A percentile compares a stretch with the other conserved stretches of the same genome.
These are phyloP conservation scores for Lepidurus arcticus DNA, from an alignment of 1,140 invertebrate species.

Conservation along the genomic window DNA sequence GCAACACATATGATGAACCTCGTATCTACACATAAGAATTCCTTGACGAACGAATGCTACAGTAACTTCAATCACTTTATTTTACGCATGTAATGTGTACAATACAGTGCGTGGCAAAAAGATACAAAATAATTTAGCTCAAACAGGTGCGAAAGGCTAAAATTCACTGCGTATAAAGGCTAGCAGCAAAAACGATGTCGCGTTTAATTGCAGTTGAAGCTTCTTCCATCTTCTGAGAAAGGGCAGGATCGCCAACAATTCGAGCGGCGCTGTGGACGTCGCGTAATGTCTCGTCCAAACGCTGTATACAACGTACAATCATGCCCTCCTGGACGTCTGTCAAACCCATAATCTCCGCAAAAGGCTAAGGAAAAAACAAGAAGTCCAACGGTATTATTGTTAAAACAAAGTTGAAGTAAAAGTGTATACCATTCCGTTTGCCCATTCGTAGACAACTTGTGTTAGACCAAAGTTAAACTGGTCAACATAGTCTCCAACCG, in stretches of 20 bases:
- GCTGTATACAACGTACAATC: slow-evolving; percentile 94
- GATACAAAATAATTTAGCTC: neutral
- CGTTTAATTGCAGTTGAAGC: slow-evolving; percentile 87
- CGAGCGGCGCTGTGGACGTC: slow-evolving; percentile 89
- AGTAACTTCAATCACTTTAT: no score
- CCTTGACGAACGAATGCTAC: no score
- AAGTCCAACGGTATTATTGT: neutral
- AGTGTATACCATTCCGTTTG: slow-evolving; percentile 63
- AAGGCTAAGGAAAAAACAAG: slow-evolving; percentile 57
- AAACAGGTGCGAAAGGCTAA: neutral
- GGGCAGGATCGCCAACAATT: slow-evolving; percentile 83
- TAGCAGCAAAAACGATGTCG: slow-evolving; percentile 97
- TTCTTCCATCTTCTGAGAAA: slow-evolving; percentile 92
- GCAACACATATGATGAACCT: no score
- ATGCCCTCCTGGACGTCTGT: slow-evolving; percentile 97
- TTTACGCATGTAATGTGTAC: no score
- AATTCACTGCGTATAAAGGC: slow-evolving; percentile 72
- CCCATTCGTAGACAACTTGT: slow-evolving; percentile 95
- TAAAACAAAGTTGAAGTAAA: slow-evolving; percentile 11
- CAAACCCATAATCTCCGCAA: slow-evolving; percentile 84
- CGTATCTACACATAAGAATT: no score
- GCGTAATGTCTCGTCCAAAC: slow-evolving; percentile 84
- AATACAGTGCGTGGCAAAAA: no score
- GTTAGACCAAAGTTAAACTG: slow-evolving; percentile 85
- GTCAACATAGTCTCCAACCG: slow-evolving; percentile 52